Evolutionary conservation across 1,140 invertebrate genomes (phyloP).

Genomic region (Sitophilus oryzae): DNA sequence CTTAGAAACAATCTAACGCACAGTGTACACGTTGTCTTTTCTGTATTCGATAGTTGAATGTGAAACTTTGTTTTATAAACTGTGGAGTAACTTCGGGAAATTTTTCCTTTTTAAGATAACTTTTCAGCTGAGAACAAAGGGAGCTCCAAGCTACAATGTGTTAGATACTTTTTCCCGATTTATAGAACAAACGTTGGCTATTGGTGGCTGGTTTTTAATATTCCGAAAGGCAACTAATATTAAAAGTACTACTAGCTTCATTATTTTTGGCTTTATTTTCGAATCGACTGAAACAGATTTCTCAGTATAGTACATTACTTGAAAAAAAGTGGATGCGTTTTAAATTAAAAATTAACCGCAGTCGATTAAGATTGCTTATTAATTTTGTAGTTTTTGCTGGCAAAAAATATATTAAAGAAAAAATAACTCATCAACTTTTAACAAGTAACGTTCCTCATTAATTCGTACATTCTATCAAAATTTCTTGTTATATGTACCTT

Average conservation of each 20-base stretch:
- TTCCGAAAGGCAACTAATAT: background rate
- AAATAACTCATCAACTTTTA: too few relatives aligned
- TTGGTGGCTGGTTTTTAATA: background rate
- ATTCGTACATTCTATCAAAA: too few relatives aligned
- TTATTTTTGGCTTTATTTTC: too few relatives aligned
- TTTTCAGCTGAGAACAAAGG: slow-evolving; percentile 3
- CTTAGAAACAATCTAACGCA: slow-evolving; percentile 6
- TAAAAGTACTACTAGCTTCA: too few relatives aligned
- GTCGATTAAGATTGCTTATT: too few relatives aligned
- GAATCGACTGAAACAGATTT: too few relatives aligned
- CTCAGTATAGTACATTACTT: too few relatives aligned
- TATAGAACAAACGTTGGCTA: background rate
- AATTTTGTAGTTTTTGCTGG: too few relatives aligned
- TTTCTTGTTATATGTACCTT: background rate
- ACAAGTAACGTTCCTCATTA: too few relatives aligned
- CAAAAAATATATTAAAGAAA: too few relatives aligned
- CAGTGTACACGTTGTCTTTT: slow-evolving; percentile 1
- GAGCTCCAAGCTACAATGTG: slow-evolving; percentile 7
- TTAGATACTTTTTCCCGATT: slow-evolving; percentile 7
- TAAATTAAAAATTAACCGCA: too few relatives aligned
- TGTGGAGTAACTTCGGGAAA: slow-evolving; percentile 9
- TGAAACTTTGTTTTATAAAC: slow-evolving; percentile 18
- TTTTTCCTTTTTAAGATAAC: slow-evolving; percentile 12
- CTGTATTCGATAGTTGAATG: slow-evolving; percentile 12
- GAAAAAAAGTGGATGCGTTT: too few relatives aligned